phyloP scores from a whole-genome alignment of 2,113 vertebrate species.

The Larimichthys polyactis region DNA sequence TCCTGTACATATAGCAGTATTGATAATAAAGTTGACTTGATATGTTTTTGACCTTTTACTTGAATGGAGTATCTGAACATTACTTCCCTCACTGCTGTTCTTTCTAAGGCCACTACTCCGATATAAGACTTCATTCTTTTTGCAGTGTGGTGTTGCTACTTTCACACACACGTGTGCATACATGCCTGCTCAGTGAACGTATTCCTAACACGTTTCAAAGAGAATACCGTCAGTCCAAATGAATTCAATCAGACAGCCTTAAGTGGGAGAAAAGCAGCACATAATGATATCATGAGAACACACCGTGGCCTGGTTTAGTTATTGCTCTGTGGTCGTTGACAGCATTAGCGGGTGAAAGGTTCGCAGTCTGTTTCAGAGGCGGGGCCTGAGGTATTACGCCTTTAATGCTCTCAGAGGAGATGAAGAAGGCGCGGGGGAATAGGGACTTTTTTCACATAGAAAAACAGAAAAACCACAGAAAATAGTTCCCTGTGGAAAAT shows the following conservation, averaged over 20 bases:
- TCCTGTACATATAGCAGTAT: too few species aligned
- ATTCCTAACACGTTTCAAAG: neutral
- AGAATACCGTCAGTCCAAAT: neutral
- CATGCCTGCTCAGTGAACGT: neutral
- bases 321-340: constrained; percentile 6
- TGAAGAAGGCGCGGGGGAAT: neutral
- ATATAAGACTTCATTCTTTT: neutral
- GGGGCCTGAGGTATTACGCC: constrained; percentile 27
- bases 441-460: constrained; percentile 13
- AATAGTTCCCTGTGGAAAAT: constrained; percentile 17
- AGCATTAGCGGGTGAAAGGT: constrained; percentile 47
- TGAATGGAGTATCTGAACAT: neutral
- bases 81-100: neutral
- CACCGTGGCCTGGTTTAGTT: constrained; percentile 25
- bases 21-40: too few species aligned
- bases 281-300: constrained; percentile 5
- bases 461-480: neutral
- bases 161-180: neutral
- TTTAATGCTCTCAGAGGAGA: constrained; percentile 54
- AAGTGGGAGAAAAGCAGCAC: constrained; percentile 1
- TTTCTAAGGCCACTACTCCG: neutral
- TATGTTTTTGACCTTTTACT: neutral
- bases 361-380: constrained; percentile 2
- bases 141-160: neutral
- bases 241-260: neutral